Base-by-base conservation (phyloP, 2,888 invertebrate species). In the Lacanobia wlatinum region DNA sequence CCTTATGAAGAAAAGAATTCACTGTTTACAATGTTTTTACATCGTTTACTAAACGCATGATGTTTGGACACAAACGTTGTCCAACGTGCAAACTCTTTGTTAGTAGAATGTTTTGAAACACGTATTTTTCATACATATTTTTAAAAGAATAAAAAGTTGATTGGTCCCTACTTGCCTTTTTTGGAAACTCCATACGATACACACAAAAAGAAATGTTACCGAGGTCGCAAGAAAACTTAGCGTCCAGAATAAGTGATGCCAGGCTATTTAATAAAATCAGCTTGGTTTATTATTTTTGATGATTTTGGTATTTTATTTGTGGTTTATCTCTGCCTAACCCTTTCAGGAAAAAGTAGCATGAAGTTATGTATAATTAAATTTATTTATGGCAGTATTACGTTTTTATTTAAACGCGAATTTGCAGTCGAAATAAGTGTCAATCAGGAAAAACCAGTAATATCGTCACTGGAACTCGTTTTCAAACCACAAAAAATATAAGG, bases 371-470 rank as follows among this genome's bases (percentile, higher is more conserved):
- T 28, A 28, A 28, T 16, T 21, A 18, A 23, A 40, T 34, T n/a
- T 52, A 1, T 1, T 1, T 18, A n/a, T 7, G 12, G 7, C 9
- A 43, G 10, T 61, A 23, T 60, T 38, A 28, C 0, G 7, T 40
- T 12, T n/a, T 48, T 43, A 9, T 64, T 60, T 18, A 2, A 23
- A 28, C 8, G 21, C 5, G 16, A 63, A 60, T 23, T 23, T 8
- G 14, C 14, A 34, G 9, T 34, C 59, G 48, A 77, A 70, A 64
- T 77, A 56, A 10, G 2, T 21, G 10, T 12, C 43, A n/a, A 48
- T 34, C 72, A 72, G 58, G 83, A 63, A 79, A 65, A 79, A 63
- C 43, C 55, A 60, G 38, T 56, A 34, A 1, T 16, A 10, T 18
- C 6, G 34, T 50, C 12, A 28, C 10, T 53, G 38, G 23, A 78